Conservation (phyloP, 2,797 vertebrate genomes). For the Miichthys miiuy region DNA sequence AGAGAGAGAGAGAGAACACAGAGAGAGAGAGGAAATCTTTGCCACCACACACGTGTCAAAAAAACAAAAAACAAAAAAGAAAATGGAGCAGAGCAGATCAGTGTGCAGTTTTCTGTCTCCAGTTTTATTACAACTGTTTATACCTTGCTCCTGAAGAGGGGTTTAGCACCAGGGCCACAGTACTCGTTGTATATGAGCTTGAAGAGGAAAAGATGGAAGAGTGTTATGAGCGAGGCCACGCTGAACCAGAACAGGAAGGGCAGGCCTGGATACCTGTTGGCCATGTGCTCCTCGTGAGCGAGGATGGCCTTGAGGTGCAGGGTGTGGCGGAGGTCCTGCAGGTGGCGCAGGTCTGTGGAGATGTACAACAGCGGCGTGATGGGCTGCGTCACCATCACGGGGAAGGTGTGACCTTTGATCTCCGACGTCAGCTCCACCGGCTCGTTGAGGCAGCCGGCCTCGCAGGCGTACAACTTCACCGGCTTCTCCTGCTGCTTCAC, state of each 20-base stretch:
- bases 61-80: background rate
- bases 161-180: slow-evolving; percentile 96
- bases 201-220: slow-evolving; percentile 99
- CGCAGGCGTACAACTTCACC: slow-evolving; percentile 93
- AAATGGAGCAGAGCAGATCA: slow-evolving; percentile 24
- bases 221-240: slow-evolving; percentile 95
- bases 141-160: slow-evolving; percentile 99
- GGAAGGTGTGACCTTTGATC: slow-evolving; percentile 91
- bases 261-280: slow-evolving; percentile 94
- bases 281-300: slow-evolving; percentile 99
- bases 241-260: slow-evolving; percentile 99
- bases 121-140: slow-evolving; percentile 68
- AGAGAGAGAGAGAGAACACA: slow-evolving; percentile 23
- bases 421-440: slow-evolving; percentile 95
- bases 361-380: slow-evolving; percentile 96
- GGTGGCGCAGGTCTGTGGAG: slow-evolving; percentile 93
- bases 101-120: slow-evolving; percentile 31
- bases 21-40: slow-evolving; percentile 49
- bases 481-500: slow-evolving; percentile 93
- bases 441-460: slow-evolving; percentile 96
- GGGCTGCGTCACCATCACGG: slow-evolving; percentile 96
- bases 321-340: slow-evolving; percentile 96
- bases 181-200: slow-evolving; percentile 99
- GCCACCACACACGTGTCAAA: slow-evolving; percentile 54
- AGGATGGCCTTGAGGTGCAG: slow-evolving; percentile 96